Percentiles rank a stretch among this genome's conserved stretches.
phyloP scores from a whole-genome alignment of 2,797 vertebrate species.

The Alosa sapidissima region DNA sequence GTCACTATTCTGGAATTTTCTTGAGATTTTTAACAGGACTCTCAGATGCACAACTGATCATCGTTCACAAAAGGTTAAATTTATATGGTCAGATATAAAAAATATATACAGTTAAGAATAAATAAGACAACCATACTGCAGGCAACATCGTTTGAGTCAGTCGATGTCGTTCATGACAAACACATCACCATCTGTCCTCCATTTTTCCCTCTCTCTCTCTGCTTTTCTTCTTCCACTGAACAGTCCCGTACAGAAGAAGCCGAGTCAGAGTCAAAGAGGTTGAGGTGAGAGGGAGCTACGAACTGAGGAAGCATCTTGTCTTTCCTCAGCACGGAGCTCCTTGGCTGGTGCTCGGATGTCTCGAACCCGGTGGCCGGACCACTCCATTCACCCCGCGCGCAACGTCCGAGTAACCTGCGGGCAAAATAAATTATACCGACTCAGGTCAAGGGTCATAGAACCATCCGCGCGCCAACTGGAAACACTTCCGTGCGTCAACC shows the following conservation, averaged over 20 bases:
- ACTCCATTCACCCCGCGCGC: background rate
- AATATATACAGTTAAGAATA: constrained; percentile 78
- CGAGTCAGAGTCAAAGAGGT: background rate
- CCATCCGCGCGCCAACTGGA: constrained; percentile 30
- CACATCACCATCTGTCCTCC: background rate
- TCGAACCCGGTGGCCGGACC: background rate
- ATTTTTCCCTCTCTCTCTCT: background rate
- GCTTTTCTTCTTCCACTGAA: constrained; percentile 13
- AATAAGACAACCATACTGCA: constrained; percentile 64
- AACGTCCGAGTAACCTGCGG: constrained; percentile 66
- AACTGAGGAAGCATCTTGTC: background rate
- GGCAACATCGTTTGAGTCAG: constrained; percentile 8
- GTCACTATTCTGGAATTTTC: background rate
- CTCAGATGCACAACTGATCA: background rate
- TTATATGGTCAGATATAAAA: constrained; percentile 68
- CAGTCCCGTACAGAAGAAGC: constrained; percentile 11
- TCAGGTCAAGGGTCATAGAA: constrained; percentile 29
- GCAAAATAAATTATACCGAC: constrained; percentile 55
- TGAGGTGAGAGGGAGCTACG: background rate
- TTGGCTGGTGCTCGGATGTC: background rate
- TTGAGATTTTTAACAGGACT: background rate
- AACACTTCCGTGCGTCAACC: constrained; percentile 24
- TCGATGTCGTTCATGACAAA: background rate
- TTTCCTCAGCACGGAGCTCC: background rate
- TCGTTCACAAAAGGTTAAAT: constrained; percentile 52